These are phyloP conservation scores for Synodontis membranacea DNA, from an alignment of 2,113 vertebrate genomes.

Conservation along the genomic window DNA sequence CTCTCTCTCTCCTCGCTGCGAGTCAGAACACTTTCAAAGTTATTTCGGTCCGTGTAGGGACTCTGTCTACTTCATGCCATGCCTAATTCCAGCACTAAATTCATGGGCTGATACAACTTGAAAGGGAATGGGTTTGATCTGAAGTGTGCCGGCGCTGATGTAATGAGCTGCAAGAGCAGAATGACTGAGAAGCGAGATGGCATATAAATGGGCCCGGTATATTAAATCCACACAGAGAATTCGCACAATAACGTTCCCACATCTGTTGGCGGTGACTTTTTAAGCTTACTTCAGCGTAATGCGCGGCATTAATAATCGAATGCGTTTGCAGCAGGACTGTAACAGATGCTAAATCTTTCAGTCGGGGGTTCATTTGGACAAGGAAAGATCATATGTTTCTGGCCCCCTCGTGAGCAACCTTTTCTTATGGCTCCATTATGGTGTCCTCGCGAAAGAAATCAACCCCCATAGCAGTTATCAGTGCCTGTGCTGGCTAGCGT, in stretches of 20 bases:
- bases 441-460: not conserved
- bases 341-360: slow-evolving; percentile 22
- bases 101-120: slow-evolving; percentile 23
- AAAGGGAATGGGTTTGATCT: slow-evolving; percentile 33
- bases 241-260: no score
- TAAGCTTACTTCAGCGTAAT: not conserved
- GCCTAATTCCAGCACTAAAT: not conserved
- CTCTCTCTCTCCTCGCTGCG: slow-evolving; percentile 10
- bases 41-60: slow-evolving; percentile 23
- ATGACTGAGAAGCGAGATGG: not conserved
- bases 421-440: not conserved
- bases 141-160: slow-evolving; percentile 32
- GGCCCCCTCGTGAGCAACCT: not conserved
- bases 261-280: not conserved
- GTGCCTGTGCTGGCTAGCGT: not conserved
- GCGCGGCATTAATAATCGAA: not conserved
- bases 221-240: slow-evolving; percentile 1
- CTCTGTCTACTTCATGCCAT: not conserved
- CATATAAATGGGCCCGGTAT: not conserved
- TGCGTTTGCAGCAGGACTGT: slow-evolving; percentile 1
- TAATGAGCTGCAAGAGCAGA: slow-evolving; percentile 40
- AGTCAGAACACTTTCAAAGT: slow-evolving; percentile 36
- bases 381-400: slow-evolving; percentile 10
- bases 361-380: not conserved
- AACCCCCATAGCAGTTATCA: not conserved